phyloP scores from a whole-genome alignment of 2,888 invertebrate species.

The Agrochola litura region DNA sequence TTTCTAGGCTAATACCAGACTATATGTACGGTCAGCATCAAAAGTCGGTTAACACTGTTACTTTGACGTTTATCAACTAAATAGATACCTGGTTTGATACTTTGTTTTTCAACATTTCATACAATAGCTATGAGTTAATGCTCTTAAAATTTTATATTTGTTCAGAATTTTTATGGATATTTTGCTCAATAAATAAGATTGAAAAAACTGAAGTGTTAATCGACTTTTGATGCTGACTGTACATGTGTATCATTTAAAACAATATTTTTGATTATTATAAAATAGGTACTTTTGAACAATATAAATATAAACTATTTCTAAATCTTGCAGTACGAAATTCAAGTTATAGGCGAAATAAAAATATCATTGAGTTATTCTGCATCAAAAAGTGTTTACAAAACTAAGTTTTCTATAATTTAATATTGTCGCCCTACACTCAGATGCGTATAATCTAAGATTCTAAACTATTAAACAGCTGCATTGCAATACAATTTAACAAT shows the following conservation, averaged over 20 bases:
- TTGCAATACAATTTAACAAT: slow-evolving; percentile 21
- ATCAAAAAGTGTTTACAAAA: not conserved
- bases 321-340: not conserved
- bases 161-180: too few relatives aligned
- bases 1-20: not conserved
- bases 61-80: too few relatives aligned
- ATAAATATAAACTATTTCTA: not conserved
- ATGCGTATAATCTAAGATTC: not conserved
- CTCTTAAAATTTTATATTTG: too few relatives aligned
- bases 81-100: too few relatives aligned
- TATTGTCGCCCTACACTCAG: not conserved
- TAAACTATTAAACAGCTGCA: slow-evolving; percentile 37
- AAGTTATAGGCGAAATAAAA: not conserved
- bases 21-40: too few relatives aligned
- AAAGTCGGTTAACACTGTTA: too few relatives aligned
- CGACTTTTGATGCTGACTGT: too few relatives aligned
- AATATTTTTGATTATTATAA: not conserved
- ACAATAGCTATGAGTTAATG: too few relatives aligned
- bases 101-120: too few relatives aligned
- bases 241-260: not conserved
- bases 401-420: not conserved
- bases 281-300: not conserved
- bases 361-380: not conserved
- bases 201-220: too few relatives aligned
- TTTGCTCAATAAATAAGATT: too few relatives aligned